phyloP scores from a whole-genome alignment of 2,797 vertebrate genomes.

The Botia almorhae region DNA sequence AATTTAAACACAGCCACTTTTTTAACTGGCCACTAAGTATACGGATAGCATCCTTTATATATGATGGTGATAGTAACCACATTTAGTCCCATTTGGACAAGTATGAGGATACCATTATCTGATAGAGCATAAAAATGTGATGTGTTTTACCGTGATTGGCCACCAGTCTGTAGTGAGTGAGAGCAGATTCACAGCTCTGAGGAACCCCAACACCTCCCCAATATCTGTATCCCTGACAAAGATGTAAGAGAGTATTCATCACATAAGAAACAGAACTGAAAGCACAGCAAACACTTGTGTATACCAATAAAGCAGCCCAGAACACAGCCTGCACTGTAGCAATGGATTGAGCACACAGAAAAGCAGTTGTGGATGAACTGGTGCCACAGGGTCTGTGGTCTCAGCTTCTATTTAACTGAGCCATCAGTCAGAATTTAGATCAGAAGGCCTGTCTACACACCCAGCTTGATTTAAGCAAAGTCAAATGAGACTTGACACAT shows the following conservation, averaged over 20 bases:
- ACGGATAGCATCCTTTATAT: too few relatives aligned
- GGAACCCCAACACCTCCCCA: conserved; percentile 97
- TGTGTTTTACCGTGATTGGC: conserved; percentile 89
- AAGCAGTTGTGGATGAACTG: not conserved
- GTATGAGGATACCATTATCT: too few relatives aligned
- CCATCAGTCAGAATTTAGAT: conserved; percentile 2
- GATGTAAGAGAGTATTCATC: not conserved
- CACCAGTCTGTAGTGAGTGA: conserved; percentile 95
- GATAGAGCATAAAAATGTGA: not conserved
- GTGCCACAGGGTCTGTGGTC: conserved; percentile 1
- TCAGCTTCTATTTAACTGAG: conserved; percentile 7
- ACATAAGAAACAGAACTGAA: not conserved
- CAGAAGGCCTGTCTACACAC: not conserved
- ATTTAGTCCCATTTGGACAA: too few relatives aligned
- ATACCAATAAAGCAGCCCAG: not conserved
- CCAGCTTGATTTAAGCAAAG: conserved; percentile 2
- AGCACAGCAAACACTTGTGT: not conserved
- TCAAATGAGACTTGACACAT: conserved; percentile 1
- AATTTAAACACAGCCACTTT: too few relatives aligned
- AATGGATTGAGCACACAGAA: not conserved
- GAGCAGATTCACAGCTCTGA: conserved; percentile 96
- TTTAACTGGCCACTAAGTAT: too few relatives aligned
- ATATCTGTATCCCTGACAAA: conserved; percentile 91
- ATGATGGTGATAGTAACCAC: too few relatives aligned
- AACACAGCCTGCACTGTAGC: not conserved